These are phyloP conservation scores for Hyperoplus lanceolatus DNA, from an alignment of 2,797 vertebrate genomes.

Conservation along the genomic window DNA sequence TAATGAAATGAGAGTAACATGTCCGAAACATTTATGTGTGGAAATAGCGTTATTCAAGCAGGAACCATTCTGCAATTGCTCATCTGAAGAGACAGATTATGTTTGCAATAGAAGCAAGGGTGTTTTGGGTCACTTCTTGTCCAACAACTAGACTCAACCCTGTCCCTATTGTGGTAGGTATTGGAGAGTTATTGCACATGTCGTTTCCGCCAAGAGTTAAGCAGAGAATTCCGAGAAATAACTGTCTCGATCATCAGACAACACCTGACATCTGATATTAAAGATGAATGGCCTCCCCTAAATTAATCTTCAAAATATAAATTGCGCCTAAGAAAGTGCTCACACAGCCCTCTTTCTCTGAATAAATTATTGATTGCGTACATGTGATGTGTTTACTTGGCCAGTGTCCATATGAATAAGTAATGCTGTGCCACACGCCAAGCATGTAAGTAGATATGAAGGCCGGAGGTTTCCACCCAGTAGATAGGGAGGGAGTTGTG, in stretches of 20 bases:
- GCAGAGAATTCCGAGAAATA: constrained; percentile 20
- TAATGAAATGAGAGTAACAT: constrained; percentile 1
- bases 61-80: background rate
- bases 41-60: background rate
- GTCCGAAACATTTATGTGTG: background rate
- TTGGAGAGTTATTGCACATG: background rate
- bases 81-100: background rate
- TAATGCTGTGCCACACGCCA: constrained; percentile 47
- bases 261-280: constrained; percentile 28
- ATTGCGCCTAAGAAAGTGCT: constrained; percentile 56
- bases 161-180: background rate
- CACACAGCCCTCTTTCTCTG: constrained; percentile 33
- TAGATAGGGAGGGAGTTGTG: background rate
- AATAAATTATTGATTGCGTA: constrained; percentile 74
- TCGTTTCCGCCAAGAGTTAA: background rate
- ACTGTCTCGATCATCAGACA: constrained; percentile 14
- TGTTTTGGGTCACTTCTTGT: background rate
- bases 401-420: constrained; percentile 66
- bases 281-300: constrained; percentile 12
- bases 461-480: background rate
- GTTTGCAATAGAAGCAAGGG: background rate
- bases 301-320: constrained; percentile 46
- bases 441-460: constrained; percentile 45
- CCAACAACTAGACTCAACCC: background rate
- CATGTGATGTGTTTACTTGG: constrained; percentile 74